These are phyloP conservation scores for Lysiphlebus fabarum DNA, from an alignment of 1,140 invertebrate genomes.

Conservation along the genomic window DNA sequence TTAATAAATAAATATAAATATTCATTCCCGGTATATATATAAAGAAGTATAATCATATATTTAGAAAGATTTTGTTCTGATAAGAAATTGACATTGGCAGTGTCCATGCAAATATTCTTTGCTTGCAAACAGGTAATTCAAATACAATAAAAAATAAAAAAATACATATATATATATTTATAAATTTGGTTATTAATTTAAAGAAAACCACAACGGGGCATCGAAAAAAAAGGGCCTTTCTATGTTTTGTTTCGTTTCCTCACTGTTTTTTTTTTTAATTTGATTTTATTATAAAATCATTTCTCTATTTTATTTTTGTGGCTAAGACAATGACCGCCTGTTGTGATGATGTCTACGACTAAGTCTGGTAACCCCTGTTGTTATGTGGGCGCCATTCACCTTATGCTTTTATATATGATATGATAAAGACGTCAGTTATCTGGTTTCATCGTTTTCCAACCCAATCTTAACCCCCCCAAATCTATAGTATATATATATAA, in stretches of 20 bases:
- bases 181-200: slow-evolving; percentile 52
- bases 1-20: too few species aligned
- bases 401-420: slow-evolving; percentile 50
- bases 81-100: too few species aligned
- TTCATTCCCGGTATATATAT: too few species aligned
- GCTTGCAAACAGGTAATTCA: too few species aligned
- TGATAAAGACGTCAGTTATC: slow-evolving; percentile 56
- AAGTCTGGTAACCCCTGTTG: slow-evolving; percentile 51
- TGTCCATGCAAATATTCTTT: too few species aligned
- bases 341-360: slow-evolving; percentile 52
- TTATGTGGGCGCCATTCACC: slow-evolving; percentile 44
- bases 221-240: slow-evolving; percentile 32
- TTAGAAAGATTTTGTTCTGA: too few species aligned
- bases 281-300: slow-evolving; percentile 1
- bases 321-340: slow-evolving; percentile 52
- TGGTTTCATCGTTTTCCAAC: slow-evolving; percentile 41
- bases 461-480: slow-evolving; percentile 25
- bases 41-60: too few species aligned
- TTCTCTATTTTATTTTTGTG: not conserved
- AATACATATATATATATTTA: slow-evolving; percentile 13
- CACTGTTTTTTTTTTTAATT: slow-evolving; percentile 4
- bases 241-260: slow-evolving; percentile 11
- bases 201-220: slow-evolving; percentile 26
- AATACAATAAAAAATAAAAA: too few species aligned
- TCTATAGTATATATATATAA: slow-evolving; percentile 18